Evolutionary conservation across 2,113 vertebrate species (phyloP), one percentile per base, ranked within the genome.

Genomic region (Vimba vimba): DNA sequence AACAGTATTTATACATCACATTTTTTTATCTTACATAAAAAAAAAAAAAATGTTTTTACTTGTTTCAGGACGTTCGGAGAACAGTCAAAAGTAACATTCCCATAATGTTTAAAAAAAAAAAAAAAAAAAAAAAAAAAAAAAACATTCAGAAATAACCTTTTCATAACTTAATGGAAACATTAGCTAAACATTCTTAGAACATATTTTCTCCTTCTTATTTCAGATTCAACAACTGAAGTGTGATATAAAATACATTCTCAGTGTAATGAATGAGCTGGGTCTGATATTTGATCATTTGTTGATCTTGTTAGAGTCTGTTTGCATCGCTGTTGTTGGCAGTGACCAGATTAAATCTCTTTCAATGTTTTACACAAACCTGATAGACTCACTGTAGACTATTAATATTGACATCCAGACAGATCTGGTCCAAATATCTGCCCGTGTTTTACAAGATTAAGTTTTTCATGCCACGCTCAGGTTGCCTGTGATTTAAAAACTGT

Each of bases 401-500:
- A 43, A 73, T 73, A 47, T 47, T 10, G 45, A 50, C 4, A 27
- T 27, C 12, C 12, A 27, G 6, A 50, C 2, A 27, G 1, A 75
- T 50, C 23, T 47, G 36, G 55, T 62, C 25, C 57, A 69, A 66
- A 59, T 33, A 33, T 64, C 6, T 73, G 30, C 11, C 55, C 43
- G 2, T 55, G 81, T 55, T 43, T 83, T 55, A 23, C 10, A 60
- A 60, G 52, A 73, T 76, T 62, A 36, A 6, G 45, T 39, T 71
- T 27, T 33, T n/a, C 5, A 17, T 50, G 39, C 25, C 21, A 27
- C 17, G 4, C 19, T 36, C 47, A 86, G 15, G 10, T 71, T 83
- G 3, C 36, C 73, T 33, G 68, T 79, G 30, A 66, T 84, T 74
- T 43, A 27, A 87, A 84, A 43, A 64, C 33, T 50, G 39, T 45